Base-by-base conservation (phyloP, 2,888 invertebrate genomes). In the Xylophagus ater region DNA sequence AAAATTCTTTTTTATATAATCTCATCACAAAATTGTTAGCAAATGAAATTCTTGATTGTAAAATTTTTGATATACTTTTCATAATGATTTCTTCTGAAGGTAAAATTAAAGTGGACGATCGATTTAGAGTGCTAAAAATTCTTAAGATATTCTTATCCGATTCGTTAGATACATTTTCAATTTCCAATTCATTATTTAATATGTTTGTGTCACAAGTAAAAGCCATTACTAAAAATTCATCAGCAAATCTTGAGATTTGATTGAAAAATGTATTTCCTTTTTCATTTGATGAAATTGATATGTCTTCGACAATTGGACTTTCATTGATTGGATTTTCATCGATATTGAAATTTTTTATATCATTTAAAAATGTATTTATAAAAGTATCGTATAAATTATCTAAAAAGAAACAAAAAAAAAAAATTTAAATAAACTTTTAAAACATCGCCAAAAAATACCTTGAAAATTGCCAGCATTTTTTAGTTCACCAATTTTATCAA, bases 11-110 rank as follows among this genome's bases (percentile, higher is more conserved):
- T 4, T 60, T 56, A 50, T 70, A 61, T 43, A 71, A 64, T 20
- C 62, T 55, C 52, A 70, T 67, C 2, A 71, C 69, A 47, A 68
- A 60, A 43, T 56, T 59, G 44, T 69, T 69, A 1, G 69, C 66
- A 34, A 62, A 58, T 2, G 53, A 49, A 28, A 57, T 56, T 5
- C 64, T 57, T n/a, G 56, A 50, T 32, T 60, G 59, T n/a, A 72
- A 51, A 40, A 71, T 62, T 35, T 57, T 55, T 2, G 52, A 51
- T 30, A 72, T 51, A 3, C 60, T 55, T n/a, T 48, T 55, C 14
- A 65, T 53, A 10, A 71, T 52, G 28, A 70, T 54, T 37, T 61
- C 65, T 25, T 64, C 59, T 13, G 67, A 51, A 1, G 69, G 69
- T 18, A 71, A 48, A 37, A 60, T 53, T 20, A 55, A 51, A 17